Conservation (phyloP, 2,113 vertebrate genomes). For the Circaetus gallicus region DNA sequence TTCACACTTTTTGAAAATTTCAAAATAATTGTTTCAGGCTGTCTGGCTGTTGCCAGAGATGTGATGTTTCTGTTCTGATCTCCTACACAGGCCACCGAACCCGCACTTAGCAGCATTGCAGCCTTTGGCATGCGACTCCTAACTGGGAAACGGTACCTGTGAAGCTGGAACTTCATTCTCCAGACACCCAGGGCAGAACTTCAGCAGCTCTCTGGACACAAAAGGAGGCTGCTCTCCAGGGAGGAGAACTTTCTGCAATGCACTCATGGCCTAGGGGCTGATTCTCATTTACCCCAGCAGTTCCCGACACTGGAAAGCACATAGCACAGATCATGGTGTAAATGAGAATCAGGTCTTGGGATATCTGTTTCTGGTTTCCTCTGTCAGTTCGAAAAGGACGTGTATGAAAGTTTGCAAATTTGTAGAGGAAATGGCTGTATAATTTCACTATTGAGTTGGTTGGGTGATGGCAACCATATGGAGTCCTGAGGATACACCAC, state of each 20-base stretch:
- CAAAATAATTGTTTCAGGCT: neutral
- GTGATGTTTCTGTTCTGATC: neutral
- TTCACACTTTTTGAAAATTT: neutral
- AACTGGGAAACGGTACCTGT: fast-evolving
- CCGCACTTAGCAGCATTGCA: neutral
- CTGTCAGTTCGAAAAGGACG: neutral
- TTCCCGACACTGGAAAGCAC: neutral
- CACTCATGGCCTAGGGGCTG: neutral
- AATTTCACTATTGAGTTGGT: neutral
- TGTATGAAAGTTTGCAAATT: neutral
- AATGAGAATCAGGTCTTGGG: neutral
- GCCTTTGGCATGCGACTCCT: neutral
- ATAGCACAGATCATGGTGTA: neutral
- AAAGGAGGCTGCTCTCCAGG: neutral
- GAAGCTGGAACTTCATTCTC: neutral
- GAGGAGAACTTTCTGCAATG: neutral
- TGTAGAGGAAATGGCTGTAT: slow-evolving; percentile 24
- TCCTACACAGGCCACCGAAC: neutral
- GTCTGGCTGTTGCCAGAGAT: neutral
- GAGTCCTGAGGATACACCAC: neutral
- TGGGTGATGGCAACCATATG: slow-evolving; percentile 10
- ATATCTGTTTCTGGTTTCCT: neutral
- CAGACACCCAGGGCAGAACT: neutral
- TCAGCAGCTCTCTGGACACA: neutral
- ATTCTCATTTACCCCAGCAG: neutral